Evolutionary conservation across 1,140 invertebrate genomes (phyloP), one percentile per base, ranked within the genome.

Genomic region (Hormaphis cornu): DNA sequence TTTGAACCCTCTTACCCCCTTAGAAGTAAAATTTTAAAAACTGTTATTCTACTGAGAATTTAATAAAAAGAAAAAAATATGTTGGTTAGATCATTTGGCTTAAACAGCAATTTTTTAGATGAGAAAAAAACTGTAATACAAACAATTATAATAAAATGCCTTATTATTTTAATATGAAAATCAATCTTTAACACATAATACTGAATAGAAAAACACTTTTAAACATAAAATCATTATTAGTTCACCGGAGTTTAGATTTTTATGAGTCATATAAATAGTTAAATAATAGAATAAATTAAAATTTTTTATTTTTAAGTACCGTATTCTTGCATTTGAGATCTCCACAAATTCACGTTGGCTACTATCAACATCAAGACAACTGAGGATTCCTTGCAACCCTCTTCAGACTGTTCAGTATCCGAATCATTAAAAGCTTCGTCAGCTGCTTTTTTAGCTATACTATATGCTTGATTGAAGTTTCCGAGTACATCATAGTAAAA

Each of bases 401-500:
- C 95, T 83, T 97, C 95, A 76, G 89, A 93, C 73, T 97, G 84
- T 72, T n/a, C n/a, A n/a, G 92, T 97, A 82, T 97, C 95, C 75
- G 97, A 83, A 81, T 97, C 95, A 59, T 93, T 93, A 80, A 98
- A 97, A 75, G 95, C 95, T 82, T 97, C 94, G 83, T 97, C 95
- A 81, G 97, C 97, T 46, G 95, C 94, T 74, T 91, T 90, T 82
- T 96, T 97, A 71, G 94, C 93, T 74, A 97, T 83, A 77, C 93
- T 88, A 82, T 93, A 97, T 76, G 94, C 94, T 80, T 92, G 87
- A 81, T 98, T 94, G 74, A 95, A 93, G 74, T 92, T 93, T 82
- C 96, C 97, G 76, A 97, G 84, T 80, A 98, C 97, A 85, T 98
- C 95, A 81, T 97, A 98, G 83, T 97, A 97, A 83, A 98, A 98